Percentiles rank a stretch among this genome's conserved stretches.
These are phyloP conservation scores for Pocota personata DNA, from an alignment of 2,888 invertebrate genomes.

Conservation along the genomic window DNA sequence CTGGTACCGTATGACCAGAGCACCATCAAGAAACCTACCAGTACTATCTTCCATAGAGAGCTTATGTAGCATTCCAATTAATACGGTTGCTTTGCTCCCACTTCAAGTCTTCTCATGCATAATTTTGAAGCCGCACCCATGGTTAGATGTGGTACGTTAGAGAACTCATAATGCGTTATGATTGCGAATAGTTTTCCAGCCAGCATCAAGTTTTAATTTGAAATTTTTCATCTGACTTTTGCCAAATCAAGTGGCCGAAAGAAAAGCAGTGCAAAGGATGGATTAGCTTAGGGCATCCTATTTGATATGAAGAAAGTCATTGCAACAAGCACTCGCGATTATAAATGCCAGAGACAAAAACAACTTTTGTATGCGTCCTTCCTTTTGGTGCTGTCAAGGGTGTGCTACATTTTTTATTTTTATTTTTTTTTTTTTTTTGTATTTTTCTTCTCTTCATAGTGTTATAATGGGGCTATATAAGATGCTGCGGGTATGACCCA, in stretches of 20 bases:
- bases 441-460: constrained; percentile 13
- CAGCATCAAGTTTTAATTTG: constrained; percentile 57
- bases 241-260: constrained; percentile 70
- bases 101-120: constrained; percentile 45
- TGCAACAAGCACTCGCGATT: constrained; percentile 46
- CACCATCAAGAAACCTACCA: not conserved
- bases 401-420: constrained; percentile 32
- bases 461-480: constrained; percentile 43
- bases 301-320: constrained; percentile 60
- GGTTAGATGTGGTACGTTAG: constrained; percentile 28
- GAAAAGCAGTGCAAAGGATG: constrained; percentile 64
- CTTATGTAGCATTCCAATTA: constrained; percentile 1
- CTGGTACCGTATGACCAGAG: too few species aligned
- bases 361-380: constrained; percentile 56
- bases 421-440: not conserved
- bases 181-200: constrained; percentile 42
- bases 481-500: constrained; percentile 69
- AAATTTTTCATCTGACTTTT: constrained; percentile 62
- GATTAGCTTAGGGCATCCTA: constrained; percentile 60
- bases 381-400: constrained; percentile 52
- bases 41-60: not conserved
- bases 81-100: constrained; percentile 8
- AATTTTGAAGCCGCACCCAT: constrained; percentile 28
- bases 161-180: constrained; percentile 56
- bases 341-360: constrained; percentile 64